Evolutionary conservation across 2,113 vertebrate species (phyloP).

Genomic region (Axis porcinus): DNA sequence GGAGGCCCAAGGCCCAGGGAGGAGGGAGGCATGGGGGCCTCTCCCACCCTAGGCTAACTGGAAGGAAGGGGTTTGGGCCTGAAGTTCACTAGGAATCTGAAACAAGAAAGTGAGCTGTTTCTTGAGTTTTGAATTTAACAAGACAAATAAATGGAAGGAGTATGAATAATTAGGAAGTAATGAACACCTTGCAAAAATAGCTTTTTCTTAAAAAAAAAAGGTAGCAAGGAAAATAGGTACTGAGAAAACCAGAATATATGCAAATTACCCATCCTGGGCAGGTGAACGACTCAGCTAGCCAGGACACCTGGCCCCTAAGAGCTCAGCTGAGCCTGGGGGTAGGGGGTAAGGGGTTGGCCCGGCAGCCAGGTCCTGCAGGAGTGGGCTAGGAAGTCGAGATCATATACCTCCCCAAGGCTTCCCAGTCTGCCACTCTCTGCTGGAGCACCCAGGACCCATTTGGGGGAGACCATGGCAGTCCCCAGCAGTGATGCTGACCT

Average conservation of each 20-base stretch:
- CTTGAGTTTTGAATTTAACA: conserved; percentile 46
- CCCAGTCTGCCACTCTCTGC: not conserved
- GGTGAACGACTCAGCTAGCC: conserved; percentile 36
- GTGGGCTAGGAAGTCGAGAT: not conserved
- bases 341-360: rapidly evolving
- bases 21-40: not conserved
- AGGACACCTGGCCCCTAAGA: not conserved
- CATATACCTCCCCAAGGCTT: not conserved
- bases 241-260: conserved; percentile 30
- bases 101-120: conserved; percentile 16
- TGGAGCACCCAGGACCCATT: not conserved
- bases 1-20: not conserved
- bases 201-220: not conserved
- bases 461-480: not conserved
- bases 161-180: conserved; percentile 45
- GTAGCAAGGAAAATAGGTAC: conserved; percentile 40
- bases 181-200: conserved; percentile 47
- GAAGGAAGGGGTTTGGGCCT: not conserved
- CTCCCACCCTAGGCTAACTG: not conserved
- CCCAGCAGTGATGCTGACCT: conserved; percentile 27
- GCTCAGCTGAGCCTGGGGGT: not conserved
- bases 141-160: conserved; percentile 37
- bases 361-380: not conserved
- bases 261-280: conserved; percentile 28
- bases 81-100: conserved; percentile 4